A percentile compares a stretch with the other conserved stretches of the same genome.
Evolutionary conservation across 2,797 vertebrate genomes (phyloP).

Genomic region (Sus cebifrons): DNA sequence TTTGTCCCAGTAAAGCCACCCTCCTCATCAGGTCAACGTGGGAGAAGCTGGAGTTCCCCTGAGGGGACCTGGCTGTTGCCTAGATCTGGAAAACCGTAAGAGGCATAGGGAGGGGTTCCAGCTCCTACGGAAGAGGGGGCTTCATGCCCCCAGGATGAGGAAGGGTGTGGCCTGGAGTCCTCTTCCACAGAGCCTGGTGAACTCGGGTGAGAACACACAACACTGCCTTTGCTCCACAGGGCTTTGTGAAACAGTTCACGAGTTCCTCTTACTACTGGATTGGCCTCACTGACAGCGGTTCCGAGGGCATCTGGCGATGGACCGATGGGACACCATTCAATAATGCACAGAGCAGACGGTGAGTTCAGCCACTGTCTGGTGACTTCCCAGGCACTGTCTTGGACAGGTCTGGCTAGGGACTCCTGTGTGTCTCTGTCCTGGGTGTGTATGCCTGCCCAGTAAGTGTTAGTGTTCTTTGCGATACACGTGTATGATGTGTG

Average conservation of each 20-base stretch:
- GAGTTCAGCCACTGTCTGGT: conserved; percentile 51
- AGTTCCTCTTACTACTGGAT: conserved; percentile 66
- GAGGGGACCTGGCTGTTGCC: neutral
- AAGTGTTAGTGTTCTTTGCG: neutral
- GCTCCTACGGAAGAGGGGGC: neutral
- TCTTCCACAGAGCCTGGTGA: neutral
- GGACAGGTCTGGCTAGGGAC: neutral
- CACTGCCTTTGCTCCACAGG: conserved; percentile 60
- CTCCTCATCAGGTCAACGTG: neutral
- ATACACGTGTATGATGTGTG: neutral
- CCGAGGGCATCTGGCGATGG: conserved; percentile 76
- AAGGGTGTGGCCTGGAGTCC: neutral
- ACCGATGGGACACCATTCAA: conserved; percentile 71
- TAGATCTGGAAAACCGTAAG: neutral
- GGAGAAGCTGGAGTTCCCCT: neutral
- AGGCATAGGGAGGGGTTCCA: neutral
- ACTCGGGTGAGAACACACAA: neutral
- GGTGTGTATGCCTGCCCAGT: neutral
- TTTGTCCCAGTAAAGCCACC: neutral
- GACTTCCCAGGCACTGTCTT: neutral
- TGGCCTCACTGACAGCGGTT: conserved; percentile 70
- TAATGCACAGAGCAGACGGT: rapidly evolving
- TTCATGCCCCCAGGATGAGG: neutral
- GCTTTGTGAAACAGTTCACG: conserved; percentile 13
- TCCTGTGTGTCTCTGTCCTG: neutral